A percentile compares a stretch with the other conserved stretches of the same genome.
phyloP scores from a whole-genome alignment of 2,888 invertebrate species.

The Parascotia fuliginaria region DNA sequence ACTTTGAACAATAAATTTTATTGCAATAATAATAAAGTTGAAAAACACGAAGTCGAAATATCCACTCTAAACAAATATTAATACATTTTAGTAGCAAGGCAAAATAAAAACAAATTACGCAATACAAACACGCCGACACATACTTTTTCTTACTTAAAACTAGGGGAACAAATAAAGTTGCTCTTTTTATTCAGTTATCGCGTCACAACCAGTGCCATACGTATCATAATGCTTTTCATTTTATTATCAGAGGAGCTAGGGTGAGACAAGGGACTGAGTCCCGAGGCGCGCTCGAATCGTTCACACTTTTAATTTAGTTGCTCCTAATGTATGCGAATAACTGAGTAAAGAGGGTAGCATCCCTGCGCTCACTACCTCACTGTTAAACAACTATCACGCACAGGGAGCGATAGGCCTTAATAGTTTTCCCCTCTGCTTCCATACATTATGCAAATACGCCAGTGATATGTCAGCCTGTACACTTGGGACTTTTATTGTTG shows the following conservation, averaged over 20 bases:
- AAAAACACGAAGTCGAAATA: background rate
- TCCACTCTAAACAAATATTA: background rate
- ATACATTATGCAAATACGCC: constrained; percentile 85
- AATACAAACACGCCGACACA: constrained; percentile 45
- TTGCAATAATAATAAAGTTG: background rate
- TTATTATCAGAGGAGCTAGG: constrained; percentile 70
- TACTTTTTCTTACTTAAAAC: constrained; percentile 58
- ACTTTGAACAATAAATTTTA: too few species aligned
- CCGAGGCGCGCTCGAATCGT: constrained; percentile 71
- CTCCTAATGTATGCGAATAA: constrained; percentile 83
- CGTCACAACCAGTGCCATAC: constrained; percentile 74
- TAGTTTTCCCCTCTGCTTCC: constrained; percentile 81
- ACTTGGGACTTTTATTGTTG: constrained; percentile 84
- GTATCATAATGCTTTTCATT: constrained; percentile 81
- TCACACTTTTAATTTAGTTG: constrained; percentile 85
- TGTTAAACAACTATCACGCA: constrained; percentile 82
- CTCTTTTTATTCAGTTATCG: constrained; percentile 74
- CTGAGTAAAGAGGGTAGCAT: constrained; percentile 66
- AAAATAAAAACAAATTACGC: constrained; percentile 35
- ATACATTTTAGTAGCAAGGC: constrained; percentile 12
- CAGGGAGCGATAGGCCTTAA: constrained; percentile 77
- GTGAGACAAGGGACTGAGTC: constrained; percentile 57
- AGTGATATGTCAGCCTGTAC: constrained; percentile 83
- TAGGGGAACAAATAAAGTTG: constrained; percentile 69
- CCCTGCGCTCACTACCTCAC: constrained; percentile 65